Evolutionary conservation across 1,140 invertebrate genomes (phyloP).

Genomic region (Ips typographus): DNA sequence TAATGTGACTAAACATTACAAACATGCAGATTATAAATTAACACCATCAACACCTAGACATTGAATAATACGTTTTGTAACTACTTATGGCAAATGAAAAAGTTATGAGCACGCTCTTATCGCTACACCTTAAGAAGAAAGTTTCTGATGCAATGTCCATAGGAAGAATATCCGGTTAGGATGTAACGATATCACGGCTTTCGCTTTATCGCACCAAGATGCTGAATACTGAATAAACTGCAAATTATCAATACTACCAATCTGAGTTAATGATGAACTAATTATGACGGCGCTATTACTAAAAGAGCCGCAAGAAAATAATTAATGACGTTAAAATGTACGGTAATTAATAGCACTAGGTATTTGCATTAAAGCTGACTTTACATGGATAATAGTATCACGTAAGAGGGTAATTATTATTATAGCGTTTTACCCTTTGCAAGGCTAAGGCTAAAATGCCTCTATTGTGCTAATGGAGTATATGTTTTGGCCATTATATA

Average conservation of each 20-base stretch:
- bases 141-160: constrained; percentile 15
- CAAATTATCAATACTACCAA: neutral
- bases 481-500: no score
- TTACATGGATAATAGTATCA: no score
- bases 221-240: constrained; percentile 1
- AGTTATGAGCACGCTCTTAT: neutral
- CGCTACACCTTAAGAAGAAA: neutral
- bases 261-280: neutral
- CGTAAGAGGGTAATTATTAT: no score
- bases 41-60: neutral
- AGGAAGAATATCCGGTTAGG: constrained; percentile 2
- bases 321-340: no score
- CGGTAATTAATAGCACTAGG: no score
- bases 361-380: no score
- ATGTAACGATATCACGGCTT: constrained; percentile 16
- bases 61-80: constrained; percentile 18
- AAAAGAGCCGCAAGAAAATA: no score
- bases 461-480: no score
- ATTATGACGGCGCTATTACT: no score
- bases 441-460: no score
- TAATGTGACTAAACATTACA: no score
- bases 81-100: constrained; percentile 1
- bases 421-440: no score
- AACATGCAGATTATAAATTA: neutral
- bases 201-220: neutral